phyloP scores from a whole-genome alignment of 2,888 invertebrate genomes.

The Molanna angustata region DNA sequence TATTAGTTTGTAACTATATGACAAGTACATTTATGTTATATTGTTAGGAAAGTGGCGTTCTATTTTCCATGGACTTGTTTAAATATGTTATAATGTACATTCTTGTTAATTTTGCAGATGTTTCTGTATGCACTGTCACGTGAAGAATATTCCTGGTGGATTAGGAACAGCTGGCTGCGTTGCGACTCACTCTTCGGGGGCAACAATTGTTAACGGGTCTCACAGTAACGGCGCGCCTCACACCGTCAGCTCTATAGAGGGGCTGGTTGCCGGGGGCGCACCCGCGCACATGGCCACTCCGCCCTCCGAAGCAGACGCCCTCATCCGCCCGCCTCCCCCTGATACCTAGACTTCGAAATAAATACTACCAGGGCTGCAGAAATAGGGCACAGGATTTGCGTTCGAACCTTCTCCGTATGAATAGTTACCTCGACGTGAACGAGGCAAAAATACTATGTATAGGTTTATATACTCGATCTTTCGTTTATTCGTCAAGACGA shows the following conservation, averaged over 20 bases:
- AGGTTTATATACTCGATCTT: no score
- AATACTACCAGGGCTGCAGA: no score
- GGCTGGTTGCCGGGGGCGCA: constrained; percentile 30
- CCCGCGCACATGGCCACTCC: constrained; percentile 48
- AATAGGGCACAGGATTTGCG: no score
- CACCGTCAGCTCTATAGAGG: constrained; percentile 51
- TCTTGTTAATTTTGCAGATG: constrained; percentile 47
- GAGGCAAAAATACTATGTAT: no score
- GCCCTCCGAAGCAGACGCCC: constrained; percentile 57
- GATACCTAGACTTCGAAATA: constrained; percentile 14
- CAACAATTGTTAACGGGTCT: constrained; percentile 40
- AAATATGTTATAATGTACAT: not conserved
- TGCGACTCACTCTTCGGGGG: constrained; percentile 45
- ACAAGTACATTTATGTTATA: no score
- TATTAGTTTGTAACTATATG: no score
- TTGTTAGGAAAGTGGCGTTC: no score
- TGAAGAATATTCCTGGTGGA: constrained; percentile 35
- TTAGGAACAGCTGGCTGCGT: constrained; percentile 51
- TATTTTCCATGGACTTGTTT: no score
- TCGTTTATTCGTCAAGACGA: no score
- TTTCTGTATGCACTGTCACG: constrained; percentile 61
- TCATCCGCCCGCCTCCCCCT: constrained; percentile 43
- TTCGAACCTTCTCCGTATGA: no score
- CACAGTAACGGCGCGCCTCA: constrained; percentile 52
- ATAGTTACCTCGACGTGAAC: no score